Base-by-base conservation (phyloP, 2,113 vertebrate species). In the Empidonax alnorum region DNA sequence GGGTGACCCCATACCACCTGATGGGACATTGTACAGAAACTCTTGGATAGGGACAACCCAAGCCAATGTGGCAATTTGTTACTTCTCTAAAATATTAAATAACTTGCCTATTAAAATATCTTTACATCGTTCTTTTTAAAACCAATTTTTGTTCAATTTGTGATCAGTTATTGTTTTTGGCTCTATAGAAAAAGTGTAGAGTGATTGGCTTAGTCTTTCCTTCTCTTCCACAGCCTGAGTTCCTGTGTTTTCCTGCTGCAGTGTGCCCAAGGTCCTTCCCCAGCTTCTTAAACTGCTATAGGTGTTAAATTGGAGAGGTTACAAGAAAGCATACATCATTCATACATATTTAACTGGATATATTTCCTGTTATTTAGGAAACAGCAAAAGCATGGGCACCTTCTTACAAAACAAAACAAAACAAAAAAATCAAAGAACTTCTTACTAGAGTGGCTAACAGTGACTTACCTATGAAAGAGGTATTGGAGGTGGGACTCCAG, bases 311-410 rank as follows among this genome's bases (percentile, higher is more conserved):
- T 31, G 9, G 79, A 80, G 41, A 58, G 16, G 63, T 27, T 71
- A 62, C 24, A 53, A 79, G 42, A 83, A 79, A 89, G 28, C 13
- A 39, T 17, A 16, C 7, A 30, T 28, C 11, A 46, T 76, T 88
- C 31, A 50, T 24, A 31, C 7, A 31, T n/a, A 50, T 3, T 37
- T 49, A 37, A 75, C 17, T 83, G 33, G 16, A 46, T 86, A 14
- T 82, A 42, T 55, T 68, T 63, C 3, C 18, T n/a, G 13, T 19
- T 72, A 28, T 49, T 78, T 41, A 76, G 39, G 47, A 86, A 79
- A 52, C 7, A 86, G 58, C 8, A 39, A 68, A 86, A 85, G 4
- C 42, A 59, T 2, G 0, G 42, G 2, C 6, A 63, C 0, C 1
- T 30, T 73, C 79, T 46, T 35, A 42, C 28, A 76, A 79, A 76